Evolutionary conservation across 2,888 invertebrate species (phyloP), one percentile per base, ranked within the genome.

Genomic region (Euplexia lucipara): DNA sequence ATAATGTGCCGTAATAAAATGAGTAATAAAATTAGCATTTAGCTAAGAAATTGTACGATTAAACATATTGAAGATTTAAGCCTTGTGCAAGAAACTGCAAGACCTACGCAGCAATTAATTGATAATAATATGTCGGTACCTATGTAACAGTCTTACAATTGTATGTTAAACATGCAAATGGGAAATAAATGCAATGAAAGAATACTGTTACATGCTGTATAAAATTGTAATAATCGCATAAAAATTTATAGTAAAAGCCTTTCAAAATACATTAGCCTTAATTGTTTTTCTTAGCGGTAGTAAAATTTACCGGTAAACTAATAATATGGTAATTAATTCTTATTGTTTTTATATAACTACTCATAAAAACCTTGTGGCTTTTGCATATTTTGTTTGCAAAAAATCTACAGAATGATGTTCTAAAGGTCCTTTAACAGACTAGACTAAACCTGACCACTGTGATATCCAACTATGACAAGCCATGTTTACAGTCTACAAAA

Each of bases 41-140:
- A 35, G 32, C 47, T 70, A 42, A 61, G 64, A 71, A 59, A 71
- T 63, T 62, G 61, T 65, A 62, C 53, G 56, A 76, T 69, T 61
- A 59, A 59, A 59, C n/a, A 47, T 60, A 51, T 39, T 41, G 42
- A 44, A 60, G 48, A 60, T 57, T 59, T 53, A 53, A 59, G 52
- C 60, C 52, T 64, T 64, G 16, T 10, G 34, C 30, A 52, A 39
- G 58, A 20, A 20, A 57, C 35, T 58, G 51, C 61, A 37, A 70
- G 48, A 48, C 58, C 57, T 32, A 58, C 35, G 54, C 22, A 26
- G 35, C 34, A 52, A 64, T 73, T 53, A 64, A 44, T 44, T 18
- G 47, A 48, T 37, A 48, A 39, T 39, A 44, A 37, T 45, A 37
- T 10, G 39, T 32, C 10, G 1, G 2, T 22, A 18, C n/a, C 9